These are phyloP conservation scores for Pan paniscus DNA, from an alignment of 2,113 vertebrate species.

Conservation along the genomic window DNA sequence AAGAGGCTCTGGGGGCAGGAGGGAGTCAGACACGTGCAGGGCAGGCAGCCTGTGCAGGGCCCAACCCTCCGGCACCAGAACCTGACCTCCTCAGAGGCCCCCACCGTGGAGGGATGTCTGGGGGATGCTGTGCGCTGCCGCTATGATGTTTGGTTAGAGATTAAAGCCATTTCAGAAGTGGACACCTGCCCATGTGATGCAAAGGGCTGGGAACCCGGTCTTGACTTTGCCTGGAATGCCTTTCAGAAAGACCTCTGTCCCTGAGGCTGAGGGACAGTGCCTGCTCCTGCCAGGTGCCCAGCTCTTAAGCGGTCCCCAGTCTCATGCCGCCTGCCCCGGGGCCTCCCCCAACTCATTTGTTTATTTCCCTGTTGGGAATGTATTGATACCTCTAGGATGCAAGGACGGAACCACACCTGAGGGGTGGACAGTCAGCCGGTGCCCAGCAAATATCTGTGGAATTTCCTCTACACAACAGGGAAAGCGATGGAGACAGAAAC, in stretches of 20 bases:
- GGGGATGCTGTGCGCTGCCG: accelerated
- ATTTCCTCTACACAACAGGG: neutral
- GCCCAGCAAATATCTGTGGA: neutral
- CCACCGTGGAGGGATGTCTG: accelerated
- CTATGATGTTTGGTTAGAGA: neutral
- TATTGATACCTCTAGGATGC: neutral
- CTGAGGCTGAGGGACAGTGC: accelerated
- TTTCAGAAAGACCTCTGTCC: neutral
- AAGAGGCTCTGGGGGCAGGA: neutral
- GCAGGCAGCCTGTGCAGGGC: accelerated
- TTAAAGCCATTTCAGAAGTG: neutral
- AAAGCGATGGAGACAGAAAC: neutral
- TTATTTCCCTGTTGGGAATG: too few relatives aligned
- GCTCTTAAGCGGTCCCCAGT: too few relatives aligned
- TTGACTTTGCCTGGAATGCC: neutral
- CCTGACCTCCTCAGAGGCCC: neutral
- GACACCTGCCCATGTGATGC: accelerated
- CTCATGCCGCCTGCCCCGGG: too few relatives aligned
- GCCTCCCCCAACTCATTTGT: too few relatives aligned
- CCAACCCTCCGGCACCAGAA: neutral
- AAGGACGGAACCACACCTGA: neutral
- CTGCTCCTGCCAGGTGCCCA: too few relatives aligned
- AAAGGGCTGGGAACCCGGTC: neutral
- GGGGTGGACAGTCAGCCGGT: neutral
- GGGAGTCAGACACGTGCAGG: neutral